These are phyloP conservation scores for Xyrichtys novacula DNA, from an alignment of 2,797 vertebrate genomes.

Conservation along the genomic window DNA sequence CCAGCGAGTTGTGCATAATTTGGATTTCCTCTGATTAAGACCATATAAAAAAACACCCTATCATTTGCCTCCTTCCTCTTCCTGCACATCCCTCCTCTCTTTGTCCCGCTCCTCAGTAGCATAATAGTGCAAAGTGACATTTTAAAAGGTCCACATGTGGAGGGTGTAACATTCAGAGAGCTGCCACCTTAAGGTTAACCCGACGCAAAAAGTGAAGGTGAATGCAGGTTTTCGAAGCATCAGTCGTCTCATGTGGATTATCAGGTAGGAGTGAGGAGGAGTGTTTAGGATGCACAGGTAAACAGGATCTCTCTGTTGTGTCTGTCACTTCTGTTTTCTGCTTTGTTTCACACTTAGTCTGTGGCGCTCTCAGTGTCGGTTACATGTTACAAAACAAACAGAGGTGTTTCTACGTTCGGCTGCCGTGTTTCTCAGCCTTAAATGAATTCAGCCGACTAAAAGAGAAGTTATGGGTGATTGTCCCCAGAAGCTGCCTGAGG, in stretches of 20 bases:
- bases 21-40: slow-evolving; percentile 55
- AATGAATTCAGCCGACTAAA: slow-evolving; percentile 35
- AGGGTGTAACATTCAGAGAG: slow-evolving; percentile 83
- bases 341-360: neutral
- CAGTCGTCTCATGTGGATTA: slow-evolving; percentile 68
- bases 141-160: slow-evolving; percentile 81
- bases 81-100: slow-evolving; percentile 15
- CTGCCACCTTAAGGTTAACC: slow-evolving; percentile 84
- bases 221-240: slow-evolving; percentile 71
- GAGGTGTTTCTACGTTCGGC: slow-evolving; percentile 7
- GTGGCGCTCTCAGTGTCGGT: slow-evolving; percentile 11
- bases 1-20: slow-evolving; percentile 70
- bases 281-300: slow-evolving; percentile 55
- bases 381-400: slow-evolving; percentile 5
- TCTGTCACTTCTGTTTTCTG: neutral
- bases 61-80: too few relatives aligned
- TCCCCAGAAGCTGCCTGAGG: slow-evolving; percentile 46
- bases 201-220: slow-evolving; percentile 66
- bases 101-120: slow-evolving; percentile 67
- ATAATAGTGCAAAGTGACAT: slow-evolving; percentile 83
- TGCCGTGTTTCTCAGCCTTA: slow-evolving; percentile 5
- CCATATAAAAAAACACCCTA: slow-evolving; percentile 9
- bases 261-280: slow-evolving; percentile 46
- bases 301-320: slow-evolving; percentile 49
- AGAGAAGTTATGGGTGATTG: neutral